Evolutionary conservation across 2,888 invertebrate genomes (phyloP), one percentile per base, ranked within the genome.

Genomic region (Marronus borbonicus): DNA sequence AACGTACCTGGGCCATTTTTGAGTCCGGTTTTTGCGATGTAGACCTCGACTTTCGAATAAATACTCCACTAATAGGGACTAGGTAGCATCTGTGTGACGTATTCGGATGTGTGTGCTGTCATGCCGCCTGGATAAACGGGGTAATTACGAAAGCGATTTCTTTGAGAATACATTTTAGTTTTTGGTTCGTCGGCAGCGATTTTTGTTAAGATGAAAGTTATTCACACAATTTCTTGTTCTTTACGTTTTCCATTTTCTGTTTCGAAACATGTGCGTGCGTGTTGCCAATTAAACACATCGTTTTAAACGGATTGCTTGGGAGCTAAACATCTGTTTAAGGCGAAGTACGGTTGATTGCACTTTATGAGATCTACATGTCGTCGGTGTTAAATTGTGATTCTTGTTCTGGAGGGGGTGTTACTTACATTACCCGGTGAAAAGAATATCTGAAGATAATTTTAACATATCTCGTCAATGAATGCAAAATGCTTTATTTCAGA

Each of bases 181-280:
- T 70, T 70, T 58, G 36, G 72, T 58, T 31, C 28, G 39, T 58
- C 58, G 66, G 72, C 72, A 17, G 12, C 58, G 58, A 72, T 58
- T 72, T 66, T 72, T 39, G 58, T 72, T 72, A 39, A 58, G 36
- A 39, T 39, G 72, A 72, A 72, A 72, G 72, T 72, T 72, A 72
- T 72, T 72, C 44, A 17, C 39, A 72, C 24, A 58, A 36, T 58
- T 72, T 72, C 58, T 36, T 58, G 5, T 55, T 36, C 44, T 66
- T 20, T 49, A n/a, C 20, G 17, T 17, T 66, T 66, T 7, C 44
- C n/a, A 12, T 64, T 64, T 58, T 36, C 20, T 3, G 36, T 72
- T 72, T 39, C 36, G 72, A 39, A 39, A 39, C 39, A 72, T 55
- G 39, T 58, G 58, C 72, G 72, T 72, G 72, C 72, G 20, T 72